A percentile compares a stretch with the other conserved stretches of the same genome.
Conservation (phyloP, 2,888 invertebrate genomes). For the Stenichneumon culpator region DNA sequence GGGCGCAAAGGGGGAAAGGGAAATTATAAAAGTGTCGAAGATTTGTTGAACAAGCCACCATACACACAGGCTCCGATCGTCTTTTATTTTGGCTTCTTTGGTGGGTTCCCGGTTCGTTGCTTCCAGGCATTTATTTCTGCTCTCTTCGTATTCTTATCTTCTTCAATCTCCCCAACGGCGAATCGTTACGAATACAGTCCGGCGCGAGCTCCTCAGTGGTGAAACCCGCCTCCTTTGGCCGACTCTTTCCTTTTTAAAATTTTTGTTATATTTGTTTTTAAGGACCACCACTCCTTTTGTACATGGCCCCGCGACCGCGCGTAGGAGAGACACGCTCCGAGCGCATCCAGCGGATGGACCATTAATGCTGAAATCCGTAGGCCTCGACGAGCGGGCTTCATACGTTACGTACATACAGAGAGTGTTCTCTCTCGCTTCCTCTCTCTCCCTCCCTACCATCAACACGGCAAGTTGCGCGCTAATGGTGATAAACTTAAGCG, state of each 20-base stretch:
- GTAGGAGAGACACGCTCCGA: slow-evolving; percentile 48
- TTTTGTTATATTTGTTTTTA: slow-evolving; percentile 24
- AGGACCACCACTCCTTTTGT: slow-evolving; percentile 30
- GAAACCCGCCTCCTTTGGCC: slow-evolving; percentile 35
- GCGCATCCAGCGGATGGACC: slow-evolving; percentile 37
- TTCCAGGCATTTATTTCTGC: slow-evolving; percentile 40
- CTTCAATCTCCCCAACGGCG: slow-evolving; percentile 50
- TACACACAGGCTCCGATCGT: not conserved
- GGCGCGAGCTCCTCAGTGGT: slow-evolving; percentile 9
- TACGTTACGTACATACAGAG: not conserved
- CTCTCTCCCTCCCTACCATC: slow-evolving; percentile 9
- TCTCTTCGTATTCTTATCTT: slow-evolving; percentile 49
- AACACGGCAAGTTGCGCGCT: slow-evolving; percentile 50
- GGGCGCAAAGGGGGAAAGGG: not conserved
- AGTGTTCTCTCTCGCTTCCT: not conserved
- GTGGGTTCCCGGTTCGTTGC: not conserved
- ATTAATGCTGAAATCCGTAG: slow-evolving; percentile 34
- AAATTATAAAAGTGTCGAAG: not conserved
- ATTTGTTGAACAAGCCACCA: slow-evolving; percentile 35
- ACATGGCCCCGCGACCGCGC: slow-evolving; percentile 37
- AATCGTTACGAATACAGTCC: slow-evolving; percentile 48
- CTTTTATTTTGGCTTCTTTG: slow-evolving; percentile 4
- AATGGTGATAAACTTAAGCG: slow-evolving; percentile 67
- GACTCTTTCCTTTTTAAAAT: not conserved
- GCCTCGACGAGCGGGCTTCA: not conserved